Evolutionary conservation across 1,140 invertebrate species (phyloP), one percentile per base, ranked within the genome.

Genomic region (Delia radicum): DNA sequence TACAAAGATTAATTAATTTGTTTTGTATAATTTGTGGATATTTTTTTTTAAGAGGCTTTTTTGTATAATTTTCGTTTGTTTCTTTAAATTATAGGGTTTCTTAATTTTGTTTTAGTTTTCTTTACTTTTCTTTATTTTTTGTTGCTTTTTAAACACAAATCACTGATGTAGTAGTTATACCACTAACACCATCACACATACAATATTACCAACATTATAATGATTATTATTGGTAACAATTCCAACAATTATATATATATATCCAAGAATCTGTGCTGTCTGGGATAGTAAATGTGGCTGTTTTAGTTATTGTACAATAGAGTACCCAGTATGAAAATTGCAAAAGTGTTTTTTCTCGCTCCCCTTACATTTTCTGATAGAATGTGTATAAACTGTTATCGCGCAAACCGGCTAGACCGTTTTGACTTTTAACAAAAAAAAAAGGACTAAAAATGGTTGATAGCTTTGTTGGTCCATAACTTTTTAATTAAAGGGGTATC

Each of bases 41-140:
- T 21, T 12, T 67, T 15, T 69, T 37, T 31, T 21, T 10, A 27
- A 63, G 28, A 63, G 15, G 15, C 62, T 15, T n/a, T n/a, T n/a
- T n/a, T n/a, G 62, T 27, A 24, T 63, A 10, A 27, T 63, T 27
- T 63, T 24, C 3, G 21, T 28, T 24, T 10, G 3, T 63, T 27
- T 63, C 27, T 63, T 21, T 21, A 69, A 69, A 69, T 69, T 69
- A 69, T 69, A 69, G 65, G 65, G 65, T 69, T 69, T 69, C 31
- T 21, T 69, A 28, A 10, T 65, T 65, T 65, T 65, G 13, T 72
- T 72, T 65, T 65, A 29, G 13, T 72, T 72, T 72, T 72, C n/a
- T 42, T 24, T 72, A 28, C 27, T 33, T 8, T 71, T 71, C n/a
- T n/a, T n/a, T n/a, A n/a, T n/a, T 8, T 71, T 24, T 62, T 21